These are phyloP conservation scores for Lepus townsendii DNA, from an alignment of 2,797 vertebrate genomes.

Conservation along the genomic window DNA sequence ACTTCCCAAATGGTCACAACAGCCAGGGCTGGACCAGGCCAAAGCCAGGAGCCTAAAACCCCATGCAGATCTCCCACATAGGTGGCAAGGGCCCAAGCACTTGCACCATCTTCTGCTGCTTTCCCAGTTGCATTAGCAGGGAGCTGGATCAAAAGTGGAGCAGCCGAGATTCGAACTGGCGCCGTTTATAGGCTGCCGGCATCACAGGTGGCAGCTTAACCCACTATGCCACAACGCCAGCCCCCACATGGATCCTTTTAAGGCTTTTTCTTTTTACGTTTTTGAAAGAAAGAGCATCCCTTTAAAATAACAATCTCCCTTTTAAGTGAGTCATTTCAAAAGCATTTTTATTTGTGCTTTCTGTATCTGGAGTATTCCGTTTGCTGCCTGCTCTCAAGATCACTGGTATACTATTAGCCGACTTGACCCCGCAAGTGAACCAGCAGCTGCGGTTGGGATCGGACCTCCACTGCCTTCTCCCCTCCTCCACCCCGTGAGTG, in stretches of 20 bases:
- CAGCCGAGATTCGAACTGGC: too few species aligned
- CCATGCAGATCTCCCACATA: too few species aligned
- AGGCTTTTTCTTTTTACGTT: neutral
- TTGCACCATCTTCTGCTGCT: too few species aligned
- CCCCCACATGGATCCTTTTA: neutral
- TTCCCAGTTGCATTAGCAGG: too few species aligned
- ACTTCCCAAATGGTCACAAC: too few species aligned
- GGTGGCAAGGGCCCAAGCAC: too few species aligned
- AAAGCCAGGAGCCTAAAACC: too few species aligned
- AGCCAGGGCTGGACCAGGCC: too few species aligned
- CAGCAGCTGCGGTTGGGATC: constrained; percentile 76
- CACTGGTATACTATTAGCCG: neutral
- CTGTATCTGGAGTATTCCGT: neutral
- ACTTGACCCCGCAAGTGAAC: constrained; percentile 78
- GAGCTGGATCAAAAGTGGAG: too few species aligned
- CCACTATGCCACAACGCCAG: too few species aligned
- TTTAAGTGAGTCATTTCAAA: constrained; percentile 60
- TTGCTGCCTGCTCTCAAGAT: neutral
- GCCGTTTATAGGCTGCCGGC: too few species aligned
- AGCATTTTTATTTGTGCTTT: constrained; percentile 35
- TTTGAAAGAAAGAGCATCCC: neutral
- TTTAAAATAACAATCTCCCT: constrained; percentile 40
- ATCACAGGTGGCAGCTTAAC: too few species aligned
- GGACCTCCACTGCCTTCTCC: constrained; percentile 45
- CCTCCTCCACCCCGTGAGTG: neutral